Percentiles rank a stretch among this genome's conserved stretches.
Conservation (phyloP, 2,113 vertebrate species). For the Caloenas nicobarica region DNA sequence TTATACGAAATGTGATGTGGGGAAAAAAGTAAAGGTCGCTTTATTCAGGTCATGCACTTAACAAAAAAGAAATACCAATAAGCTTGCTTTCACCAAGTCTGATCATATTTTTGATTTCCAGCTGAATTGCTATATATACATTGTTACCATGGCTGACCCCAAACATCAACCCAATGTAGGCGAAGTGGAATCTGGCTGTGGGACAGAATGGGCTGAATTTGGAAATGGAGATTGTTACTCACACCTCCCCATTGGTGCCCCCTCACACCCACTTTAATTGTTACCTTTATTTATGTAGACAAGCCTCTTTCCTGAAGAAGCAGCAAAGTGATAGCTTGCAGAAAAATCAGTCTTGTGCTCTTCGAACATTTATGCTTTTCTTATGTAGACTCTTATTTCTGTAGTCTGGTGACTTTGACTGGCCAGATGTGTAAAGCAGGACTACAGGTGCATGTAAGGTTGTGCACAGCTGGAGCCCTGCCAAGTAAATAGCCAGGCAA, state of each 20-base stretch:
- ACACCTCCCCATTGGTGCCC: not conserved
- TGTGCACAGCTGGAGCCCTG: not conserved
- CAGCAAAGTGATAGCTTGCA: not conserved
- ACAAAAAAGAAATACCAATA: not conserved
- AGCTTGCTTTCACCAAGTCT: not conserved
- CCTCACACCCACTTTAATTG: not conserved
- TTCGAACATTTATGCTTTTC: not conserved
- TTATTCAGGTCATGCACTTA: not conserved
- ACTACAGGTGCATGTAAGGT: rapidly evolving
- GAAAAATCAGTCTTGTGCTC: not conserved
- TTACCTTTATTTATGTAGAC: not conserved
- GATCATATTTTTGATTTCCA: not conserved
- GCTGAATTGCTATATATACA: not conserved
- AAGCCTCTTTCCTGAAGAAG: not conserved
- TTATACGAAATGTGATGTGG: not conserved
- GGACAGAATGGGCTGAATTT: not conserved
- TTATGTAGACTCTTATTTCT: too few relatives aligned
- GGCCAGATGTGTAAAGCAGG: rapidly evolving
- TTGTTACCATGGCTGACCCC: not conserved
- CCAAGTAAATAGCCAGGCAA: not conserved
- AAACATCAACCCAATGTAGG: not conserved
- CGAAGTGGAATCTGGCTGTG: not conserved
- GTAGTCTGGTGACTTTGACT: not conserved
- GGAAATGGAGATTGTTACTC: not conserved
- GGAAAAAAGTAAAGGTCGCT: not conserved